These are phyloP conservation scores for Epinotia bilunana DNA, from an alignment of 2,888 invertebrate genomes.

Conservation along the genomic window DNA sequence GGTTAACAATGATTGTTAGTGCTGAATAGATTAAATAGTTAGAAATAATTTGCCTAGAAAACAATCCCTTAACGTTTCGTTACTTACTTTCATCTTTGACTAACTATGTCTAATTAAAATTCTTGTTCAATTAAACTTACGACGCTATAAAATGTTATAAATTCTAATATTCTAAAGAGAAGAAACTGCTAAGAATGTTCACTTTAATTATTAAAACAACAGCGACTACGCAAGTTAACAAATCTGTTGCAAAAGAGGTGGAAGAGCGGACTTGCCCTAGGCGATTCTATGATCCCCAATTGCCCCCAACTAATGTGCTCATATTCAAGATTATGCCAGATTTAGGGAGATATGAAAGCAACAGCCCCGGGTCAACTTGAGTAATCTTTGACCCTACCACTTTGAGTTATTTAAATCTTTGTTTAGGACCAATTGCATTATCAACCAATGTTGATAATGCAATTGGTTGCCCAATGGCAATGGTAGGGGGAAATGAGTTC, in stretches of 20 bases:
- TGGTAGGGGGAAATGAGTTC: conserved; percentile 22
- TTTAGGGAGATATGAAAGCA: conserved; percentile 75
- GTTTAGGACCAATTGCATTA: conserved; percentile 65
- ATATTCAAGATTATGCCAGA: conserved; percentile 71
- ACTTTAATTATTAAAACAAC: conserved; percentile 11
- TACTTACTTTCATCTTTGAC: background rate
- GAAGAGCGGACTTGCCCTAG: conserved; percentile 52
- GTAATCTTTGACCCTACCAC: conserved; percentile 65
- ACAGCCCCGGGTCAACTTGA: conserved; percentile 60
- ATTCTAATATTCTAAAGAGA: background rate
- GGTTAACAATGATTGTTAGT: background rate
- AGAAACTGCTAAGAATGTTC: background rate
- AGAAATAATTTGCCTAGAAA: too few species aligned
- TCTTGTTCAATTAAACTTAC: background rate
- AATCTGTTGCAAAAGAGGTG: background rate
- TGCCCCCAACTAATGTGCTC: conserved; percentile 68
- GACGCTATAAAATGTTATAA: background rate
- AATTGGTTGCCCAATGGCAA: too few species aligned
- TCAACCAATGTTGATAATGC: too few species aligned
- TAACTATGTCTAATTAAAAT: background rate
- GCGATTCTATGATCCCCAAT: conserved; percentile 51
- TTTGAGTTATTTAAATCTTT: conserved; percentile 65
- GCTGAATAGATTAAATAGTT: background rate
- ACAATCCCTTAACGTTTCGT: background rate
- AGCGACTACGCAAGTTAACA: background rate